A percentile compares a stretch with the other conserved stretches of the same genome.
These are phyloP conservation scores for Melieria picta DNA, from an alignment of 2,888 invertebrate species.

Conservation along the genomic window DNA sequence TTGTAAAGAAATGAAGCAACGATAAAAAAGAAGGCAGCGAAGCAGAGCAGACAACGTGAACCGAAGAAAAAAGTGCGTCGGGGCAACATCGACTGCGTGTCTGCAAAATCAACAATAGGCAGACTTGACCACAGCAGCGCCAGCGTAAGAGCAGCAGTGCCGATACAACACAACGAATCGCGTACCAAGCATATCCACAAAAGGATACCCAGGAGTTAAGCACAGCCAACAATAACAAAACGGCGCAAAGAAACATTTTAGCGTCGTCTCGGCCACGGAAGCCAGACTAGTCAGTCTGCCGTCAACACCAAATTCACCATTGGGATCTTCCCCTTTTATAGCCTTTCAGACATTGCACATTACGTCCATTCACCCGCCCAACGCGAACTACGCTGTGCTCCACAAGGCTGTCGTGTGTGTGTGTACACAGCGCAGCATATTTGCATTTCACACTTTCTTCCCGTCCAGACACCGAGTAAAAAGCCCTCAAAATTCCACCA, in stretches of 20 bases:
- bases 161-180: neutral
- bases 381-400: too few relatives aligned
- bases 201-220: too few relatives aligned
- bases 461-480: slow-evolving; percentile 8
- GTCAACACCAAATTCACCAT: neutral
- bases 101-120: neutral
- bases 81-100: neutral
- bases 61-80: slow-evolving; percentile 2
- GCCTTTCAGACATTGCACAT: too few relatives aligned
- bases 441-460: neutral
- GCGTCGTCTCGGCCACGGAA: slow-evolving; percentile 39
- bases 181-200: too few relatives aligned
- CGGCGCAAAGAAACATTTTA: neutral
- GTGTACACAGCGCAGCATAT: too few relatives aligned
- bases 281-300: slow-evolving; percentile 36
- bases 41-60: slow-evolving; percentile 3
- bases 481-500: slow-evolving; percentile 59
- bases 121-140: neutral
- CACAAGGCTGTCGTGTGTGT: too few relatives aligned
- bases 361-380: too few relatives aligned
- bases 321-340: too few relatives aligned
- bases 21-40: slow-evolving; percentile 1
- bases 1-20: slow-evolving; percentile 20
- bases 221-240: neutral
- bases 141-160: neutral